These are phyloP conservation scores for Anthopleura xanthogrammica DNA, from an alignment of 92 coral and sea anemone species.

Conservation along the genomic window DNA sequence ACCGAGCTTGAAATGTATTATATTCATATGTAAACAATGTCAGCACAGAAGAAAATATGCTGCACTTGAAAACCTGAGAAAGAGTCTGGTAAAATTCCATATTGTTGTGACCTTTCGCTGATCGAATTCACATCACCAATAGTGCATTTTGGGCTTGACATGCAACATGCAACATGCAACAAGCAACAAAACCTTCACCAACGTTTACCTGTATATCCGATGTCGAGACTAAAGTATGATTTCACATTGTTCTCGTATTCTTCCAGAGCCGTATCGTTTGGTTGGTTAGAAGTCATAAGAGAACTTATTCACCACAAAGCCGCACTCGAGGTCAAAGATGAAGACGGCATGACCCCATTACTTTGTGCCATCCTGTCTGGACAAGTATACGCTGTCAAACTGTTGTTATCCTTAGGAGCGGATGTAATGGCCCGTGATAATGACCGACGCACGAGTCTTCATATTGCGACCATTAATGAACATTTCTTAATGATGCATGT, in stretches of 20 bases:
- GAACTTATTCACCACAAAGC: constrained; percentile 39
- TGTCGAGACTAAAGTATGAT: not conserved
- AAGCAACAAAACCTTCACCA: too few species aligned
- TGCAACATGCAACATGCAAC: too few species aligned
- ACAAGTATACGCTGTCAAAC: constrained; percentile 47
- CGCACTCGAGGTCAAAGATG: constrained; percentile 43
- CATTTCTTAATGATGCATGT: constrained; percentile 43
- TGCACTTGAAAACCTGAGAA: too few species aligned
- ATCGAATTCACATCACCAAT: too few species aligned
- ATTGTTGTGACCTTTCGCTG: too few species aligned
- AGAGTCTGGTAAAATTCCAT: too few species aligned
- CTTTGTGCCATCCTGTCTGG: constrained; percentile 59
- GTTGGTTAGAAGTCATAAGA: constrained; percentile 41
- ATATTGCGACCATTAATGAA: constrained; percentile 59
- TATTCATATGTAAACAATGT: too few species aligned
- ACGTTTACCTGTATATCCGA: too few species aligned
- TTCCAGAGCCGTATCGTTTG: constrained; percentile 65
- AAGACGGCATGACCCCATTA: constrained; percentile 57
- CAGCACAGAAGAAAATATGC: too few species aligned
- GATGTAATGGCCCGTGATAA: constrained; percentile 59
- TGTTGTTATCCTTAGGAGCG: constrained; percentile 61
- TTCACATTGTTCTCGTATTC: not conserved
- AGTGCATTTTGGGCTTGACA: too few species aligned
- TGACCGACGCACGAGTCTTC: constrained; percentile 60
- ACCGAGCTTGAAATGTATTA: too few species aligned